Base-by-base conservation (phyloP, 2,797 vertebrate species). In the Microhierax caerulescens region DNA sequence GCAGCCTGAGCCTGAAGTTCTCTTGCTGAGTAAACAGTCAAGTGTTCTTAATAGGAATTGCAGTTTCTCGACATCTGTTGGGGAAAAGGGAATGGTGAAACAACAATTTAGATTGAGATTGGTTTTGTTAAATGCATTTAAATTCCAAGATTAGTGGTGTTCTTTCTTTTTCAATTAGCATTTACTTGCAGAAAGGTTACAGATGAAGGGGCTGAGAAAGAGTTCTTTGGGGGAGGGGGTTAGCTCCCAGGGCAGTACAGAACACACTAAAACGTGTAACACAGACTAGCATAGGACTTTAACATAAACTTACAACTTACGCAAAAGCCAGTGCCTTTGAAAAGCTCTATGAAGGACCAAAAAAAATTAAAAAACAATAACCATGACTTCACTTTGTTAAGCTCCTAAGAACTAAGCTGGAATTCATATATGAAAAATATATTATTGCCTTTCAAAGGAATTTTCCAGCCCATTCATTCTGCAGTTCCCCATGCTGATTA, bases 101-200 rank as follows among this genome's bases (percentile, higher is more conserved):
- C 98, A 98, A 98, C 98, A 98, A 98, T 98, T 98, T 98, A 98
- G 97, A 98, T 97, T 95, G 98, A 98, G 98, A 98, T 98, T 98
- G 98, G 98, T 98, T 98, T 98, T 98, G 98, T 98, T 98, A 98
- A 98, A 98, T 98, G 98, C 98, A 98, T 98, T 98, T 98, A 98
- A 98, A 98, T 98, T 98, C 98, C 98, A 98, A 98, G 98, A 98
- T 98, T 98, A 98, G 98, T 98, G 98, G 98, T 98, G 98, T 98
- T 98, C 98, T 98, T 98, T 98, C 98, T 98, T 98, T 98, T 98
- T 98, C 98, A 98, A 98, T 98, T 98, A 98, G 98, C 98, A 98
- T 98, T 98, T 98, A 98, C 98, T 98, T 97, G 98, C 96, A 97
- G 98, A 98, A 98, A 98, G 98, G 98, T 98, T 98, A 98, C 98